Evolutionary conservation across 2,888 invertebrate species (phyloP), one percentile per base, ranked within the genome.

Genomic region (Hetaerina titia): DNA sequence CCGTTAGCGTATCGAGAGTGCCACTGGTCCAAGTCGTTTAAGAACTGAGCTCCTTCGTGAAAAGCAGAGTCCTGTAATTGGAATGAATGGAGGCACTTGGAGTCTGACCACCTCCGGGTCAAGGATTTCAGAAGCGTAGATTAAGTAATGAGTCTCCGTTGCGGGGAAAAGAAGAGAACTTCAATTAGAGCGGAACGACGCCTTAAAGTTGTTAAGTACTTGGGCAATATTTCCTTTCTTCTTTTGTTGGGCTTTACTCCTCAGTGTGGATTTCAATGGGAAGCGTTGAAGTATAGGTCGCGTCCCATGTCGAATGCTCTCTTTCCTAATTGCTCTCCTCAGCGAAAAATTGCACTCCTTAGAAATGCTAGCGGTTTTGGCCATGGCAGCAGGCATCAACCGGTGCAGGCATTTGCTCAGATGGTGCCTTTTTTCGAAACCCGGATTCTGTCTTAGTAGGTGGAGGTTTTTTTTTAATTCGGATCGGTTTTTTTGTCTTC

Each of bases 121-220:
- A 81, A 31, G 81, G 81, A 31, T 81, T 31, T 31, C 81, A 25
- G 31, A 81, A 15, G 81, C 81, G 81, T 81, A 31, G 81, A 81
- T 81, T 81, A 81, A 81, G 81, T 81, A 81, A 81, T 81, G 81
- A 81, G 81, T 81, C 81, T 31, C 81, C 6, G 25, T 11, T 15
- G 17, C 11, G 17, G 13, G 81, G 81, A 15, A 15, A 15, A 31
- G 31, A 2, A 81, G 81, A 15, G 31, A 11, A 81, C 81, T 81
- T 81, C 25, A 81, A 81, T 81, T 81, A 81, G 81, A 31, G 81
- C 15, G 81, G 81, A 81, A 81, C 19, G 31, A 31, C 81, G 81
- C 81, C 81, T 31, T 81, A 81, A 81, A n/a, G 25, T 81, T 81
- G 81, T 81, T 31, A 81, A 31, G 81, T 15, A 31, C 81, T 31